Evolutionary conservation across 2,888 invertebrate genomes (phyloP), one percentile per base, ranked within the genome.

Genomic region (Timandra comae): DNA sequence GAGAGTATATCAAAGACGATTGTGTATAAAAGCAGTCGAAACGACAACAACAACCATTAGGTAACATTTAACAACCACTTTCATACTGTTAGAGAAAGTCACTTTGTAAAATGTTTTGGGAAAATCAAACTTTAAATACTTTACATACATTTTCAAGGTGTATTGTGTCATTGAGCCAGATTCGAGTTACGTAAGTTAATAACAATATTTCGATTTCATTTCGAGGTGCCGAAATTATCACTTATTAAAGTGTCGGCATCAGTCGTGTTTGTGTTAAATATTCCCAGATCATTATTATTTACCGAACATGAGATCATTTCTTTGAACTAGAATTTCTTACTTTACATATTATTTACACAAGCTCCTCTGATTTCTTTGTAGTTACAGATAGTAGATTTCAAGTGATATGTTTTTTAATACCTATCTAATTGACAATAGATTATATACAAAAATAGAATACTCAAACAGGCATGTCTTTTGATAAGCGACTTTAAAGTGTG

Each of bases 41-140:
- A 65, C 46, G 52, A 62, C 63, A 44, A 52, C 60, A 71, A 74
- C 74, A 73, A 72, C 65, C 70, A 56, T 53, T 29, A 51, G 54
- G 54, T 67, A 66, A 67, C 55, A 56, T 39, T 35, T 64, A 65
- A 71, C 72, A 74, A 74, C 74, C 71, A 60, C 63, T 53, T 58
- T 49, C 53, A 59, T 52, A 62, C 54, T 49, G 38, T 49, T 38
- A 34, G 32, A 35, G 38, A 43, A 42, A 33, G 29, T 41, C 32
- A 50, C 32, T 23, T 11, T 48, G 38, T 47, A 41, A 41, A 35
- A 58, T 13, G 41, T 35, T 30, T 37, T 39, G 13, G 16, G 32
- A 32, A 33, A 43, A 33, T 46, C 33, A 19, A 24, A 19, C 12
- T 3, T 9, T 3, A 8, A 9, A 10, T 8, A 9, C 10, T 24